Evolutionary conservation across 2,113 vertebrate genomes (phyloP), one percentile per base, ranked within the genome.

Genomic region (Pipra filicauda): DNA sequence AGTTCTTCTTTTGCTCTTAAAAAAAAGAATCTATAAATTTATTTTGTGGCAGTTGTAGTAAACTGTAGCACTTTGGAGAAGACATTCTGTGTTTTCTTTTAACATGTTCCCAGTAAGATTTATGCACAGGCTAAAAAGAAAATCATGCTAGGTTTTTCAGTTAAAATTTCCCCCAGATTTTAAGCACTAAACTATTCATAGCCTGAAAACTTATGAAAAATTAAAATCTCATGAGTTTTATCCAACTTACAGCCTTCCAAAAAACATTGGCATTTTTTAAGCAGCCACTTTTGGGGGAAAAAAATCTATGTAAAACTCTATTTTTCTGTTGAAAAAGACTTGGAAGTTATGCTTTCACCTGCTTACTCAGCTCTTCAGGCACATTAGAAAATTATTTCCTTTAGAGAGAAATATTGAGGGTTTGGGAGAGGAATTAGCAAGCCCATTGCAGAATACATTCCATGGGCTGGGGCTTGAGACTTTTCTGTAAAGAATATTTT

Each of bases 31-130:
- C 48, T 82, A 92, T 86, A 91, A 59, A 85, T 93, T 59, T 91
- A 62, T 82, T 91, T 73, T 70, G 85, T 86, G 79, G 72, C 85
- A 94, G 85, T 92, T 80, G 69, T 80, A 95, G 89, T 95, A 93
- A 96, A 88, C 85, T 59, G 30, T 64, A 94, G 95, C 95, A 93
- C 82, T 94, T 94, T 28, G 83, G 43, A 86, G 22, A 77, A 95
- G 87, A 85, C 91, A 88, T 93, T 96, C 93, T 96, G 91, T 93
- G 75, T 94, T 94, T 93, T 93, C 85, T 80, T 95, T 92, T 84
- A 88, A 30, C 79, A 81, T n/a, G 75, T 90, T 96, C 92, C 72
- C 90, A 88, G 90, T 59, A 83, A 86, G 76, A 92, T 80, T 93
- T 88, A 95, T 86, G 79, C 82, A 96, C 62, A 93, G 86, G 69